Evolutionary conservation across 1,140 invertebrate species (phyloP).

Genomic region (Macrosteles quadrilineatus): DNA sequence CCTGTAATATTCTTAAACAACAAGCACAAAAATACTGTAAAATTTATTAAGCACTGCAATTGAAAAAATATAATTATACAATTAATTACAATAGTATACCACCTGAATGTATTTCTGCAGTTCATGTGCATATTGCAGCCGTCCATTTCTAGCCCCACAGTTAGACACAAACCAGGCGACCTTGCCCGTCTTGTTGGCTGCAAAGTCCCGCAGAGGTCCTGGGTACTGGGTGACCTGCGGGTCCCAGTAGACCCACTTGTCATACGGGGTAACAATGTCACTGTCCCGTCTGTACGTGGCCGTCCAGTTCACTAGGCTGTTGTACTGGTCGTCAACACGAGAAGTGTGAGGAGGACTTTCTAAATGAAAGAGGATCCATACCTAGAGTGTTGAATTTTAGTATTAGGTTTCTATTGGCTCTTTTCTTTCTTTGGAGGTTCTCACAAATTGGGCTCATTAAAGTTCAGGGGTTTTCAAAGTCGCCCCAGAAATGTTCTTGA

Average conservation of each 20-base stretch:
- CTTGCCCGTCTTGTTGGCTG: constrained; percentile 88
- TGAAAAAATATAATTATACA: no score
- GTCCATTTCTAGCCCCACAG: constrained; percentile 84
- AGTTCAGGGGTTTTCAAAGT: no score
- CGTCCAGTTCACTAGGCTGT: constrained; percentile 92
- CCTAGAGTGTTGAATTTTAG: constrained; percentile 58
- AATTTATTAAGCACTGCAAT: no score
- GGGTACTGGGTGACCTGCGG: constrained; percentile 60
- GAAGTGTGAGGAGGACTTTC: constrained; percentile 94
- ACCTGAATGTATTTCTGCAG: constrained; percentile 77
- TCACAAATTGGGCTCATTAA: no score
- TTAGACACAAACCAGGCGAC: constrained; percentile 99
- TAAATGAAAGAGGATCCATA: constrained; percentile 90
- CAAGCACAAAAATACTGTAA: no score
- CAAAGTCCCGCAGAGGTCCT: constrained; percentile 73
- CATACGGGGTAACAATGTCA: constrained; percentile 94
- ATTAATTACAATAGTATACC: no score
- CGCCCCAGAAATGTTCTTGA: no score
- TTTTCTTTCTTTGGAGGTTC: not conserved
- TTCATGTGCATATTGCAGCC: constrained; percentile 85
- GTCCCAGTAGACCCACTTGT: constrained; percentile 89
- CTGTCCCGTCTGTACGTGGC: constrained; percentile 91
- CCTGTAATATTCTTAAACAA: no score
- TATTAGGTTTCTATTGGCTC: constrained; percentile 32
- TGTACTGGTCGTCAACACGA: constrained; percentile 74